Conservation (phyloP, 2,113 vertebrate species). For the Megalops atlanticus region DNA sequence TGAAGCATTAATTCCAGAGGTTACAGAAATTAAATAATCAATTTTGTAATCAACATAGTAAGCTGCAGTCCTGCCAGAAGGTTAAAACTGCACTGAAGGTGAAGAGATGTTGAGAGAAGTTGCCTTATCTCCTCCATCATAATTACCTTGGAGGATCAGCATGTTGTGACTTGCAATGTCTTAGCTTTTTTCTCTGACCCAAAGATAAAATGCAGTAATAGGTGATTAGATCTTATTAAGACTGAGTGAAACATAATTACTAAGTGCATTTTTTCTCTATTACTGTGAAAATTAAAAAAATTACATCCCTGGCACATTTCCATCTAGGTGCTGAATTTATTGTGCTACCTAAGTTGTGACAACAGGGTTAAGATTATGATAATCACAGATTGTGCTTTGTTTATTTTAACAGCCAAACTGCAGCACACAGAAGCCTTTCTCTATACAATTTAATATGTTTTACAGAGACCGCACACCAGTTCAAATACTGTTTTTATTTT, state of each 20-base stretch:
- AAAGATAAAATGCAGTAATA: conserved; percentile 1
- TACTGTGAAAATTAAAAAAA: not conserved
- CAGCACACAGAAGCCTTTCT: too few relatives aligned
- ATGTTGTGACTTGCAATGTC: not conserved
- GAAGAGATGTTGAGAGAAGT: not conserved
- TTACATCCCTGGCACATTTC: not conserved
- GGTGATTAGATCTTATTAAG: conserved; percentile 5
- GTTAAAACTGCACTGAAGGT: not conserved
- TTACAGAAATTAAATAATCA: not conserved
- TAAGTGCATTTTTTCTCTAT: not conserved
- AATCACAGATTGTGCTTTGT: too few relatives aligned
- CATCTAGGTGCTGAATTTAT: not conserved
- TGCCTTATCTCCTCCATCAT: conserved; percentile 1
- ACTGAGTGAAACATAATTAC: not conserved
- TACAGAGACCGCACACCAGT: too few relatives aligned
- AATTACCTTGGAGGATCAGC: not conserved
- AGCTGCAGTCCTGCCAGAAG: not conserved
- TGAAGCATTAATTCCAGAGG: not conserved
- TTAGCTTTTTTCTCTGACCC: not conserved
- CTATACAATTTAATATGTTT: too few relatives aligned
- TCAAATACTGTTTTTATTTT: too few relatives aligned
- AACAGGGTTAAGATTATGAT: too few relatives aligned
- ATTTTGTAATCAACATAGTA: not conserved
- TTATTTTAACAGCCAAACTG: too few relatives aligned
- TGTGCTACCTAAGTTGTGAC: not conserved